phyloP scores from a whole-genome alignment of 2,113 vertebrate genomes.

The Tringa solitaria region DNA sequence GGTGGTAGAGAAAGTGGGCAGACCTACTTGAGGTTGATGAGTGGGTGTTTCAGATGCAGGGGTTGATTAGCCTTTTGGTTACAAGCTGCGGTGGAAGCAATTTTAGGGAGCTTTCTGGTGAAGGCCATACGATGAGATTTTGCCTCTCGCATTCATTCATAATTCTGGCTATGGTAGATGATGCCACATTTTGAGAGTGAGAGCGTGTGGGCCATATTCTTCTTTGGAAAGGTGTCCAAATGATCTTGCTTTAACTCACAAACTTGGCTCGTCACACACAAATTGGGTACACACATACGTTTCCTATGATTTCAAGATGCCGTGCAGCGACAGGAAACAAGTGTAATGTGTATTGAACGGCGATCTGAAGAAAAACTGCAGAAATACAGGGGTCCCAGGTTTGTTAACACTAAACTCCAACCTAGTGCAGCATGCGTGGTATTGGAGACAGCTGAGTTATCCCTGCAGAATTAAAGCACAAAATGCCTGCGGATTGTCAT shows the following conservation, averaged over 20 bases:
- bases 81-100: neutral
- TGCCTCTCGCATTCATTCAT: neutral
- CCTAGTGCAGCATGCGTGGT: neutral
- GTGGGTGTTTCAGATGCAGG: neutral
- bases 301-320: constrained; percentile 27
- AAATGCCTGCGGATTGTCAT: constrained; percentile 5
- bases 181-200: neutral
- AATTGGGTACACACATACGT: neutral
- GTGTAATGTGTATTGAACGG: rapidly evolving
- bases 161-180: neutral
- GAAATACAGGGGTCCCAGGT: neutral
- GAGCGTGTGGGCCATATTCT: neutral
- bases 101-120: neutral
- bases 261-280: neutral
- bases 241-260: neutral
- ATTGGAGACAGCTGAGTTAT: constrained; percentile 30
- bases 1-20: neutral
- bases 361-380: neutral
- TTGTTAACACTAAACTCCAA: neutral
- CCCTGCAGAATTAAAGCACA: constrained; percentile 3
- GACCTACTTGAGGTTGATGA: neutral
- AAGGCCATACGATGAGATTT: neutral
- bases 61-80: neutral
- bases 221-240: neutral
- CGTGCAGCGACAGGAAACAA: neutral